These are phyloP conservation scores for Agrenia bidenticulata DNA, from an alignment of 2,888 invertebrate genomes.

Conservation along the genomic window DNA sequence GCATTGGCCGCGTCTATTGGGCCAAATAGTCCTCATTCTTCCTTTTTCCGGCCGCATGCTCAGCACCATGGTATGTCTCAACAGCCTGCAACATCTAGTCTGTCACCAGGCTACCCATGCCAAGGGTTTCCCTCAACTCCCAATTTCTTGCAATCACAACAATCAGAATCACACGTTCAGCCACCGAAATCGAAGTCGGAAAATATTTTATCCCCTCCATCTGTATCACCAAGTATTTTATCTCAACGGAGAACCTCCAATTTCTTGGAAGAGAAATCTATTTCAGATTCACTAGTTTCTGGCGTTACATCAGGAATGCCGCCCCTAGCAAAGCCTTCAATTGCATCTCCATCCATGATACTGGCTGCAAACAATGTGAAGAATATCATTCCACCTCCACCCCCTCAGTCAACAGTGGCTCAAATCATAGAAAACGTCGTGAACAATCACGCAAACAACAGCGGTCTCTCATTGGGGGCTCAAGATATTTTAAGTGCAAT, in stretches of 20 bases:
- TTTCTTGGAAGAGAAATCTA: conserved; percentile 24
- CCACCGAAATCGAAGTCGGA: background rate
- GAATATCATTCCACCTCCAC: conserved; percentile 41
- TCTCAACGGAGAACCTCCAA: conserved; percentile 13
- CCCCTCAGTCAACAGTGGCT: conserved; percentile 50
- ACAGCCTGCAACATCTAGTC: conserved; percentile 16
- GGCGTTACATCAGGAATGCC: conserved; percentile 42
- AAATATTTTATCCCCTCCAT: background rate
- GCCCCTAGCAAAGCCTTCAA: conserved; percentile 50
- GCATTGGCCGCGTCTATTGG: background rate
- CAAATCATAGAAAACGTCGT: conserved; percentile 53
- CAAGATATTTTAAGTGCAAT: conserved; percentile 15
- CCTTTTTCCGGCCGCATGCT: conserved; percentile 17
- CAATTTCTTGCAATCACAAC: conserved; percentile 3
- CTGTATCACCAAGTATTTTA: conserved; percentile 19
- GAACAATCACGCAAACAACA: conserved; percentile 48
- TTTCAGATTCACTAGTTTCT: conserved; percentile 28
- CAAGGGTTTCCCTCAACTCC: conserved; percentile 6
- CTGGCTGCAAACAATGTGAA: conserved; percentile 42
- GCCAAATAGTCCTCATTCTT: conserved; percentile 8
- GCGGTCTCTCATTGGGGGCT: background rate
- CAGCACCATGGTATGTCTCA: conserved; percentile 23
- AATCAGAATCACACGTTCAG: conserved; percentile 13
- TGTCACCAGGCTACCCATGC: conserved; percentile 12
- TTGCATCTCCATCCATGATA: conserved; percentile 50